These are phyloP conservation scores for Phasianus colchicus DNA, from an alignment of 2,113 vertebrate genomes.

Conservation along the genomic window DNA sequence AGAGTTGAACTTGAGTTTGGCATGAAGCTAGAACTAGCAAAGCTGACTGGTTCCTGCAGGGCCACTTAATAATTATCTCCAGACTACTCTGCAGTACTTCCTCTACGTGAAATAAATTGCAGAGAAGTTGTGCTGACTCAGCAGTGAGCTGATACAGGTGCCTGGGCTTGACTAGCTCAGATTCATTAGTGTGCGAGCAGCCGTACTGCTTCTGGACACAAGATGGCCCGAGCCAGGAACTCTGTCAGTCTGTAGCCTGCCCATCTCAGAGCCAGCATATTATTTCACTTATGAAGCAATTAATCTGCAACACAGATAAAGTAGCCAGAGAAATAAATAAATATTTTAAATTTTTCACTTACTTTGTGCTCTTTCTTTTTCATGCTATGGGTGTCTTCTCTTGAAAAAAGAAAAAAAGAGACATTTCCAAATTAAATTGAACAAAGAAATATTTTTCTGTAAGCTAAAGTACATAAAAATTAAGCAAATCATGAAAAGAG, in stretches of 20 bases:
- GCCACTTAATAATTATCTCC: neutral
- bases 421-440: neutral
- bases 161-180: neutral
- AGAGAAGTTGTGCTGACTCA: neutral
- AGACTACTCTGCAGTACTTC: neutral
- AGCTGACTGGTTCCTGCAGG: neutral
- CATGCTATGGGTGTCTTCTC: neutral
- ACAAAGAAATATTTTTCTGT: neutral
- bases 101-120: neutral
- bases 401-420: neutral
- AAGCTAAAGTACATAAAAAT: neutral
- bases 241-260: neutral
- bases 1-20: constrained; percentile 1
- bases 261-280: neutral
- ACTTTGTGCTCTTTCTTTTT: neutral
- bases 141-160: neutral
- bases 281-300: neutral
- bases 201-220: constrained; percentile 10
- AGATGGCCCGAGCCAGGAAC: constrained; percentile 23
- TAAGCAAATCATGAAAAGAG: neutral
- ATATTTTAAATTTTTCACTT: neutral
- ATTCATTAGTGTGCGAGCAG: neutral
- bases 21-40: neutral
- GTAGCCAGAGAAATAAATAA: neutral
- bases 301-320: neutral